Evolutionary conservation across 2,113 vertebrate genomes (phyloP).

Genomic region (Camelus dromedarius): DNA sequence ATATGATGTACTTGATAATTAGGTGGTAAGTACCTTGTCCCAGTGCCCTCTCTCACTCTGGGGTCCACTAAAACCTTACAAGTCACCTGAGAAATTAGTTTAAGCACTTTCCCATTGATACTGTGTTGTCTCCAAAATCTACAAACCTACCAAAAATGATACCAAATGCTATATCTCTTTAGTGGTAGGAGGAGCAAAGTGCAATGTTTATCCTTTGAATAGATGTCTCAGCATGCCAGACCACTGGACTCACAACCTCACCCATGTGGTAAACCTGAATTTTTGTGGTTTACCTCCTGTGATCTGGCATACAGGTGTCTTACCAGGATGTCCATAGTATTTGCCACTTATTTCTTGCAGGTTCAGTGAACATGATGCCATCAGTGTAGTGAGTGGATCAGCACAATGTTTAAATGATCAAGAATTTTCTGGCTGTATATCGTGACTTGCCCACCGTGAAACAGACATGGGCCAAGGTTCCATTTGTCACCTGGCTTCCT

Average conservation of each 20-base stretch:
- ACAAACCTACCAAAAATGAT: not conserved
- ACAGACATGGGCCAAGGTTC: not conserved
- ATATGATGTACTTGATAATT: not conserved
- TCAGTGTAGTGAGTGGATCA: not conserved
- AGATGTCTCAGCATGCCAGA: not conserved
- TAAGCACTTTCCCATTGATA: not conserved
- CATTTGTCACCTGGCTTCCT: not conserved
- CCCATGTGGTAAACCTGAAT: not conserved
- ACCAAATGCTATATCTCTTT: not conserved
- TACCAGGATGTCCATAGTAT: not conserved
- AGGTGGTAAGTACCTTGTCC: not conserved
- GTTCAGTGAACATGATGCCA: not conserved
- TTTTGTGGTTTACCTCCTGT: not conserved
- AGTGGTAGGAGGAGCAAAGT: not conserved
- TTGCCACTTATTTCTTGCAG: not conserved
- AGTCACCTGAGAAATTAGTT: not conserved
- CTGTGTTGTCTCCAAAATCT: not conserved
- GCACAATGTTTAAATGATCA: not conserved
- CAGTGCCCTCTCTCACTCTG: not conserved
- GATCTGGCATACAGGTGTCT: not conserved
- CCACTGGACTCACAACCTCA: not conserved
- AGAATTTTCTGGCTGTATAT: not conserved
- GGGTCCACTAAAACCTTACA: not conserved
- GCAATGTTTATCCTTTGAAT: not conserved
- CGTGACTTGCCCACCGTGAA: not conserved